Evolutionary conservation across 30 jellyfish, hydroid and myxozoan genomes (phyloP), one percentile per base, ranked within the genome.

Genomic region (Hydra vulgaris): DNA sequence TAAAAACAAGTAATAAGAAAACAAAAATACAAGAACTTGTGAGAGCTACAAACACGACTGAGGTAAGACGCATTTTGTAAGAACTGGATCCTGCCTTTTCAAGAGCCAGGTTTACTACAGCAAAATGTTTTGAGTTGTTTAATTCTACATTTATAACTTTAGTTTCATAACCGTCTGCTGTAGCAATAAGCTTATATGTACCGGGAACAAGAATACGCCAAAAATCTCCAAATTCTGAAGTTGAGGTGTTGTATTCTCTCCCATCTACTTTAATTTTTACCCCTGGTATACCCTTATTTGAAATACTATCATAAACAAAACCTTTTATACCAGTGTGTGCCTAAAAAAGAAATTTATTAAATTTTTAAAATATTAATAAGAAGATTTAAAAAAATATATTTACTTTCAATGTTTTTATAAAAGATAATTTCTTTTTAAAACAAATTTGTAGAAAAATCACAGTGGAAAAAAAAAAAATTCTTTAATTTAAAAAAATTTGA

Each of bases 191-290:
- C 53, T 81, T 80, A 82, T 94, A 94, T 8, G 96, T 61, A 24
- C 99, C 99, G 40, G 96, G 99, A 21, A 88, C 84, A 53, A 94
- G 79, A 23, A 88, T 54, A 21, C 96, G 89, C 99, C 96, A 88
- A 78, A 76, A 94, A 53, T 94, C 99, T 0, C 99, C 99, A 27
- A 82, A 74, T 7, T 73, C 82, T 23, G 99, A 90, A 67, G 96
- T 27, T n/a, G 23, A 66, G 0, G 94, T 88, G 53, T 71, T 54
- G 74, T 88, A 94, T 66, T 88, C 99, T 67, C 96, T 90, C 0
- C 96, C 99, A 72, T 83, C 81, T 23, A 94, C 80, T 24, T 70
- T 78, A 22, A 94, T 74, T 8, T 74, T 73, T 0, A 92, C 99
- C 0, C 77, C 86, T 5, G 96, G 87, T 0, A 88, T 77, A 0